A percentile compares a stretch with the other conserved stretches of the same genome.
Evolutionary conservation across 2,113 vertebrate genomes (phyloP).

Genomic region (Nymphicus hollandicus): DNA sequence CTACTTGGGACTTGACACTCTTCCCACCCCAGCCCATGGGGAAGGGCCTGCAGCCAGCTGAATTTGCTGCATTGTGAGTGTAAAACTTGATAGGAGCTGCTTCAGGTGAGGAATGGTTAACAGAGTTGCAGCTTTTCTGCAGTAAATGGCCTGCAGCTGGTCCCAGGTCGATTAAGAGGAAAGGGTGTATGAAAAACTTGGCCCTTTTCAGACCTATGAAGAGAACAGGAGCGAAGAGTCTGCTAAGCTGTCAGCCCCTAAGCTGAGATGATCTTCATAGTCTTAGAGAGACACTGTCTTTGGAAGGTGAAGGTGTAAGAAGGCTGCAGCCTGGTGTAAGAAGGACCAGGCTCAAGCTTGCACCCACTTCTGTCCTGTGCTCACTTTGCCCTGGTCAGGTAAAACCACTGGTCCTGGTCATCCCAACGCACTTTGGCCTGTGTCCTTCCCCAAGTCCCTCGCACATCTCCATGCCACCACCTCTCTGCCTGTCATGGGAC

Average conservation of each 20-base stretch:
- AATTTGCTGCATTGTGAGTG: not conserved
- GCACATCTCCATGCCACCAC: rapidly evolving
- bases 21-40: not conserved
- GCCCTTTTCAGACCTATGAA: not conserved
- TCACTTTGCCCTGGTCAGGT: not conserved
- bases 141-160: not conserved
- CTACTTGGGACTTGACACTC: not conserved
- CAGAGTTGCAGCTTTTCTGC: not conserved
- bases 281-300: not conserved
- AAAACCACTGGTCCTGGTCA: not conserved
- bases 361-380: not conserved
- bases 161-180: not conserved
- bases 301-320: not conserved
- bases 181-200: not conserved
- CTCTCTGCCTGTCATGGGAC: not conserved
- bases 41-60: not conserved
- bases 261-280: not conserved
- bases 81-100: not conserved
- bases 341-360: not conserved
- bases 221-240: not conserved
- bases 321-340: not conserved
- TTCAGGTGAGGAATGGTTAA: not conserved
- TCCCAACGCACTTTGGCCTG: not conserved
- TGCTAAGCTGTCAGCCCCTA: not conserved
- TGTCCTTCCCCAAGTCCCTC: rapidly evolving